A percentile compares a stretch with the other conserved stretches of the same genome.
These are phyloP conservation scores for Clanis bilineata DNA, from an alignment of 2,888 invertebrate genomes.

Conservation along the genomic window DNA sequence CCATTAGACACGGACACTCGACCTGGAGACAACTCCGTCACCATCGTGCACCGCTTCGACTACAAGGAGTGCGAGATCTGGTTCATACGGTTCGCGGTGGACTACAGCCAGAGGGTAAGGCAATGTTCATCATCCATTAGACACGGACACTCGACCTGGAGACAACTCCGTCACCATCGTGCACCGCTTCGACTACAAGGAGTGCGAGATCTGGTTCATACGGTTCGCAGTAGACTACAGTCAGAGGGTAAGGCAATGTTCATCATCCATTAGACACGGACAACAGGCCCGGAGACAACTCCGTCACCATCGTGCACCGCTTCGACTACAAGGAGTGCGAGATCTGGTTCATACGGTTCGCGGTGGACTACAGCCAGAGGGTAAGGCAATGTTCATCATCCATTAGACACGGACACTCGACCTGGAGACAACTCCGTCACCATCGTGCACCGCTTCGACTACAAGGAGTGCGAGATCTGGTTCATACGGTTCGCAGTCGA, in stretches of 20 bases:
- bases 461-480: too few relatives aligned
- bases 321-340: constrained; percentile 98
- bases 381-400: too few relatives aligned
- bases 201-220: constrained; percentile 99
- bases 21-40: constrained; percentile 89
- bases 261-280: too few relatives aligned
- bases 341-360: constrained; percentile 98
- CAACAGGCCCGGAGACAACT: constrained; percentile 87
- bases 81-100: constrained; percentile 97
- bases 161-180: constrained; percentile 91
- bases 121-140: too few relatives aligned
- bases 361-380: constrained; percentile 95
- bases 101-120: constrained; percentile 91
- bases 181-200: constrained; percentile 95
- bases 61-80: constrained; percentile 98
- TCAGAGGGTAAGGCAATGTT: constrained; percentile 88
- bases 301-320: constrained; percentile 92
- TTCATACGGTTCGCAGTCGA: too few relatives aligned
- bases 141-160: constrained; percentile 86
- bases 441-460: too few relatives aligned
- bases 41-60: constrained; percentile 94
- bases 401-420: too few relatives aligned
- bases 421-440: too few relatives aligned
- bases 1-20: constrained; percentile 87
- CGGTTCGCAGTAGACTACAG: constrained; percentile 96